Base-by-base conservation (phyloP, 1,140 invertebrate species). In the Bombus difficillimus region DNA sequence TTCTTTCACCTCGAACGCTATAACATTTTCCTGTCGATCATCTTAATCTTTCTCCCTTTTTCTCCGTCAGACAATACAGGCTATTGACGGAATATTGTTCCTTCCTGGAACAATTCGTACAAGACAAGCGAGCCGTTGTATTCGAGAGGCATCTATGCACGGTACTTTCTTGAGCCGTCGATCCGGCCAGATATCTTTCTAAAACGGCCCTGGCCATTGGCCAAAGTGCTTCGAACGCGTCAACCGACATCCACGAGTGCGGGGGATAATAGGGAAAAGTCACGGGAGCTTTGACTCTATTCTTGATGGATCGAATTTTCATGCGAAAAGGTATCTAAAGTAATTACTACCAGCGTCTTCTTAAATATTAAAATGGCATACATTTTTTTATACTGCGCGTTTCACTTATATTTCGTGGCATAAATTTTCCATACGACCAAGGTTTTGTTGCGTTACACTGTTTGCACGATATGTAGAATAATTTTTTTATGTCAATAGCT, bases 101-200 rank as follows among this genome's bases (percentile, higher is more conserved):
- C n/a, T 73, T 85, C 69, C 53, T 34, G 75, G 68, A 85, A 85
- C n/a, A 43, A 80, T 73, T 57, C n/a, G 13, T 5, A 25, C 53
- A 25, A 59, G 32, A 69, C 66, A 71, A 80, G 5, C 83, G 66
- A 71, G 12, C 28, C 83, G 83, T 85, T 79, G 83, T 64, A 8
- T 64, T 73, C 83, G 32, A 85, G 32, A 37, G 39, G 57, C 47
- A 79, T 83, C 81, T 73, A 77, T 53, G 69, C 47, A 37, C 25
- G 39, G 10, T 47, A 77, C 74, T 78, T 59, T 69, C 74, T 77
- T 37, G 34, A 53, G 10, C 12, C 34, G 43, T 43, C 66, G 83
- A 79, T 85, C 76, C 34, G 64, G 68, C 22, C 76, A 41, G 76
- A 80, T 80, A 85, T 80, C 83, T 85, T 85, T 80, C 83, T 85